A percentile compares a stretch with the other conserved stretches of the same genome.
Conservation (phyloP, 2,797 vertebrate genomes). For the Paramormyrops hopkinsi region DNA sequence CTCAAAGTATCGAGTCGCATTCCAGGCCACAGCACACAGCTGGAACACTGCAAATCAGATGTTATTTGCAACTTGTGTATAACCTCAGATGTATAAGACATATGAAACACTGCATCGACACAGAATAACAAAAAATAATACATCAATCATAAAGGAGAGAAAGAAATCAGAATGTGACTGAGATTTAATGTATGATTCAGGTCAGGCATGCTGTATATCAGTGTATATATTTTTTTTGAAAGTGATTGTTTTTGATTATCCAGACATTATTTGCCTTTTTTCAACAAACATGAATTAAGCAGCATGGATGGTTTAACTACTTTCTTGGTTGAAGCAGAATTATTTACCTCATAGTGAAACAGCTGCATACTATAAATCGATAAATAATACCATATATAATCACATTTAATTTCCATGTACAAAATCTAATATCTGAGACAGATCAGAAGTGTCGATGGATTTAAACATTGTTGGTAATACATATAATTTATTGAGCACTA, state of each 20-base stretch:
- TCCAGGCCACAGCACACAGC: neutral
- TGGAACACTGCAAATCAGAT: neutral
- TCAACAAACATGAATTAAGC: neutral
- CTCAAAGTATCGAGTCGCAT: neutral
- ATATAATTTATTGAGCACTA: neutral
- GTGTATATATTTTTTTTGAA: neutral
- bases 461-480: neutral
- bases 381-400: neutral
- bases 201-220: neutral
- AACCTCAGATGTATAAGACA: neutral
- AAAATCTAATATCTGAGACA: neutral
- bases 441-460: neutral
- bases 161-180: neutral
- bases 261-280: neutral
- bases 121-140: neutral
- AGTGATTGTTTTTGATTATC: neutral
- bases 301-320: neutral
- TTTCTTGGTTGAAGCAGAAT: neutral
- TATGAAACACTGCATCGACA: neutral
- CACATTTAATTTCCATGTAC: neutral
- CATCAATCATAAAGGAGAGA: neutral
- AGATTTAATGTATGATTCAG: neutral
- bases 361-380: neutral
- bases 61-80: neutral
- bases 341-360: neutral